Evolutionary conservation across 2,797 vertebrate genomes (phyloP), one percentile per base, ranked within the genome.

Genomic region (Meda fulgida): DNA sequence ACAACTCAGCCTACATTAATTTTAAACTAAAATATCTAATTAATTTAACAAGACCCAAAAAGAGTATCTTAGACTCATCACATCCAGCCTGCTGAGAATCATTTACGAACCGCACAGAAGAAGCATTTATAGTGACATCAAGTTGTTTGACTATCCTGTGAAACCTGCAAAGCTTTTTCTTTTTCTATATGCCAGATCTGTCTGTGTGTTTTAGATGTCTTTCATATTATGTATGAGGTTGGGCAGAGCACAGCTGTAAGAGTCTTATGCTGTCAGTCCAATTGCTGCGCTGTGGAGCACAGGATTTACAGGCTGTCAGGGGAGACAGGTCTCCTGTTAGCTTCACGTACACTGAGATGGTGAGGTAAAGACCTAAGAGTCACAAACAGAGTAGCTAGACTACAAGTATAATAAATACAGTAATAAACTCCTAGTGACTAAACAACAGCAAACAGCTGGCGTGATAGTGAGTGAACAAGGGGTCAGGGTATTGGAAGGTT

Each of bases 21-120:
- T 58, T 81, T 81, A 60, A 58, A 60, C 26, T 31, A 46, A 71
- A 71, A 60, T 19, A 46, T 63, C 40, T 71, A 46, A 81, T 43
- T 71, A 34, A 81, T 72, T 80, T 69, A 80, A 80, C 31, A 46
- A 79, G 26, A 79, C 11, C 29, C 23, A 9, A 66, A 58, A 60
- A 58, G 14, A 9, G 21, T 36, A 60, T 23, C 34, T 72, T 26
- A 1, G 34, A 46, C 23, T 70, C 23, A 34, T 40, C 40, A 51
- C 13, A n/a, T 5, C 13, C 23, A 70, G 21, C 23, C 16, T n/a
- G 5, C 51, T 21, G 66, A 29, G 9, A 81, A 38, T 6, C 9
- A 55, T 55, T 36, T 26, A 38, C 13, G 3, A 48, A 63, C 11
- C 1, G 1, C 31, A 36, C 31, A 16, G 31, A 21, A 43, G 21